Evolutionary conservation across 2,797 vertebrate genomes (phyloP).

Genomic region (Gobionotothen gibberifrons): DNA sequence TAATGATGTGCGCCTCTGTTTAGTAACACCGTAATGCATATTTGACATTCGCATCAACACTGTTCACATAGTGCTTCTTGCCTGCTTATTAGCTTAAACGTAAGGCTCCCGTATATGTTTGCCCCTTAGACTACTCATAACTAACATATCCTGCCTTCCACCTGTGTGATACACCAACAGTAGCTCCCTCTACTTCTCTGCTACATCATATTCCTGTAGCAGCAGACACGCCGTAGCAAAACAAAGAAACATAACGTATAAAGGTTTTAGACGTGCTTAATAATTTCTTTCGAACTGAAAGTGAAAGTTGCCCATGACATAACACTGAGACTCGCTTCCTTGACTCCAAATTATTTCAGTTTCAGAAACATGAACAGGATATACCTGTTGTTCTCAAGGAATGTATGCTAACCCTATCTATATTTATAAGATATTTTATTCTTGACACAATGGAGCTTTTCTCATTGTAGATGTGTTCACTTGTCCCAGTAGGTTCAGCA

Average conservation of each 20-base stretch:
- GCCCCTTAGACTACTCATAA: background rate
- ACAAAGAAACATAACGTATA: background rate
- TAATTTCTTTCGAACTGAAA: background rate
- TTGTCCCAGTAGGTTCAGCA: background rate
- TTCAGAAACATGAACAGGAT: background rate
- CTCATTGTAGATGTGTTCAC: background rate
- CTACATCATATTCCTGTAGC: conserved; percentile 10
- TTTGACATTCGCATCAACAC: conserved; percentile 56
- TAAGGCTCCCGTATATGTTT: background rate
- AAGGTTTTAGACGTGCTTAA: background rate
- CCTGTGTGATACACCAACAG: conserved; percentile 57
- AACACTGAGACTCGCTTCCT: background rate
- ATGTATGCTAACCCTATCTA: background rate
- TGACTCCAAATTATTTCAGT: background rate
- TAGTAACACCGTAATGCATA: conserved; percentile 42
- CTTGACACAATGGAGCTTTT: background rate
- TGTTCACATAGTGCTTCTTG: conserved; percentile 13
- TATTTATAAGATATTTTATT: background rate
- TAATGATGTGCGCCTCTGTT: conserved; percentile 58
- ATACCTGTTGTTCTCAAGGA: conserved; percentile 40
- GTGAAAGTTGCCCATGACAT: background rate
- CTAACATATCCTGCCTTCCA: conserved; percentile 33
- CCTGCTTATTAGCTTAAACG: conserved; percentile 49
- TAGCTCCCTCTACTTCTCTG: conserved; percentile 11
- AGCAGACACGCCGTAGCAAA: background rate